These are phyloP conservation scores for Atherinosoma microstoma DNA, from an alignment of 2,797 vertebrate genomes.

Conservation along the genomic window DNA sequence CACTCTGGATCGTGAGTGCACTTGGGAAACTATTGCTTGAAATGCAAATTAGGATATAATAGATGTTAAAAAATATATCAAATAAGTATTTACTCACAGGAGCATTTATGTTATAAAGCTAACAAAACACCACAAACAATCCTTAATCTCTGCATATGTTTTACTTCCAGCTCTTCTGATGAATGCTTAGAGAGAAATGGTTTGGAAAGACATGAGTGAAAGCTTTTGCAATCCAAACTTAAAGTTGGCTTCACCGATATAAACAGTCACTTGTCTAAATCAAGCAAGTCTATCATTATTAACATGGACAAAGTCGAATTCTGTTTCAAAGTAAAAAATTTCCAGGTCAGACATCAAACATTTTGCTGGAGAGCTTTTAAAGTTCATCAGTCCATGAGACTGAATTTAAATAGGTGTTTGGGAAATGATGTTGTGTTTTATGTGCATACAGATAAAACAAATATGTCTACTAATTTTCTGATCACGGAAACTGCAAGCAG, in stretches of 20 bases:
- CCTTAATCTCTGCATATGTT: conserved; percentile 38
- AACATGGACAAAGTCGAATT: conserved; percentile 4
- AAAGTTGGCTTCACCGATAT: conserved; percentile 19
- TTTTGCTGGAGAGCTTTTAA: neutral
- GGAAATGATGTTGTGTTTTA: conserved; percentile 6
- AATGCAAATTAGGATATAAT: conserved; percentile 49
- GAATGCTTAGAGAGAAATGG: conserved; percentile 27
- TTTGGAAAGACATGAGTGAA: conserved; percentile 21
- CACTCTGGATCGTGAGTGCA: conserved; percentile 38
- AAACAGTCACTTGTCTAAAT: conserved; percentile 12
- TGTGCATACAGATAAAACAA: conserved; percentile 19
- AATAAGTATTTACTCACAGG: conserved; percentile 41
- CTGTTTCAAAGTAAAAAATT: neutral
- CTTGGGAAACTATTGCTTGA: conserved; percentile 54
- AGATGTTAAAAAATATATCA: conserved; percentile 56
- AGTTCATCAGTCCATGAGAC: neutral
- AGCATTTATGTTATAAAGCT: conserved; percentile 30
- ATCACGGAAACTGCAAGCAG: too few species aligned
- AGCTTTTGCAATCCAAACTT: conserved; percentile 33
- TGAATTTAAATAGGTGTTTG: neutral
- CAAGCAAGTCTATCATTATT: conserved; percentile 5
- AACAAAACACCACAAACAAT: conserved; percentile 13
- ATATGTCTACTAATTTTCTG: neutral
- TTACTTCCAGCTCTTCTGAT: conserved; percentile 16
- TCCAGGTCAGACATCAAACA: neutral